A percentile compares a stretch with the other conserved stretches of the same genome.
Conservation (phyloP, 2,797 vertebrate genomes). For the Apogon talboti region DNA sequence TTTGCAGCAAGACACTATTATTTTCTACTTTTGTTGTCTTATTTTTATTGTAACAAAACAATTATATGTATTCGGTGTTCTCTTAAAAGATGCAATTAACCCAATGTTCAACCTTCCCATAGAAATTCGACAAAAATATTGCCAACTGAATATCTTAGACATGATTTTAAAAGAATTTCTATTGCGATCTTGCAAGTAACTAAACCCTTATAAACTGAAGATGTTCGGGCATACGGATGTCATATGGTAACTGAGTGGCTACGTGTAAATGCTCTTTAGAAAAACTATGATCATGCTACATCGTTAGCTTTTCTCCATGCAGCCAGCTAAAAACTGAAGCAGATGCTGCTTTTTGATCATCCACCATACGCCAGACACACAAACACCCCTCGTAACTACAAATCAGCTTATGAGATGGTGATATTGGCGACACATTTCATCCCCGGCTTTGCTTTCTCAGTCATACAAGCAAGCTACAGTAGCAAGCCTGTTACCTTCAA, state of each 20-base stretch:
- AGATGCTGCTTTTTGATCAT: background rate
- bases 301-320: constrained; percentile 26
- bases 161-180: background rate
- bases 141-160: too few relatives aligned
- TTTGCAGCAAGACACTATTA: too few relatives aligned
- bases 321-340: constrained; percentile 7
- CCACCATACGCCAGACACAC: rapidly evolving
- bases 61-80: too few relatives aligned
- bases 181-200: background rate
- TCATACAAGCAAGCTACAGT: constrained; percentile 27
- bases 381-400: background rate
- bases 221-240: background rate
- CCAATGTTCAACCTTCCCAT: too few relatives aligned
- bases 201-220: background rate
- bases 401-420: background rate
- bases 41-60: too few relatives aligned
- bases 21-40: too few relatives aligned
- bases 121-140: background rate
- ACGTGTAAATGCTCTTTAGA: background rate
- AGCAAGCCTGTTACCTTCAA: constrained; percentile 63
- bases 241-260: background rate
- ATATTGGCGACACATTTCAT: background rate
- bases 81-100: too few relatives aligned
- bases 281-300: background rate
- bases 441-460: constrained; percentile 15